A percentile compares a stretch with the other conserved stretches of the same genome.
Conservation (phyloP, 2,797 vertebrate species). For the Halcyon smyrnensis region DNA sequence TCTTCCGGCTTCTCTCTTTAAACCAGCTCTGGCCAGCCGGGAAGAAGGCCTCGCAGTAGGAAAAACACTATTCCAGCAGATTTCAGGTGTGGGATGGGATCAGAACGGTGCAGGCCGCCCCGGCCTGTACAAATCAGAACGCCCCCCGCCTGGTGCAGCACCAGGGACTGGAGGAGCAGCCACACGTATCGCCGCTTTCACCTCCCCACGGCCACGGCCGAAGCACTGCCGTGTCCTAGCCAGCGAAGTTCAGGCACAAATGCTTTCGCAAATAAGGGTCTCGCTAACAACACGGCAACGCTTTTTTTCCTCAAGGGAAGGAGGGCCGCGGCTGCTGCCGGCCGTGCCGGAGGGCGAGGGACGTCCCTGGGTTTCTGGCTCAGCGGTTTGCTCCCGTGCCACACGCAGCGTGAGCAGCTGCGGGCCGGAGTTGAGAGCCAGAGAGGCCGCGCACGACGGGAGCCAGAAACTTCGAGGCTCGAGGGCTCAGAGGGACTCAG, state of each 20-base stretch:
- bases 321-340: not conserved
- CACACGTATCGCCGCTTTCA: fast-evolving
- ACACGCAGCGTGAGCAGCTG: not conserved
- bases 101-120: too few species aligned
- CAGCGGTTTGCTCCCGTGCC: not conserved
- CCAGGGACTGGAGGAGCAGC: not conserved
- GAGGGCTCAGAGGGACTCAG: too few species aligned
- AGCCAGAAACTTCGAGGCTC: too few species aligned
- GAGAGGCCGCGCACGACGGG: not conserved
- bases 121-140: too few species aligned
- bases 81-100: not conserved
- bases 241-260: not conserved
- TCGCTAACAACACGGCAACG: not conserved
- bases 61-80: fast-evolving
- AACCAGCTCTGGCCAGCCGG: not conserved
- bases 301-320: not conserved
- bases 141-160: not conserved
- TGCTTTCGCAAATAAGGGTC: fast-evolving
- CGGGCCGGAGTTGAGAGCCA: too few species aligned
- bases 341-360: too few species aligned
- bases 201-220: not conserved
- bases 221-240: fast-evolving
- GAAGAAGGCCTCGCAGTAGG: not conserved
- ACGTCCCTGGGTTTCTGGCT: not conserved
- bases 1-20: not conserved